Evolutionary conservation across 2,888 invertebrate species (phyloP).

Genomic region (Caenorhabditis sp.): DNA sequence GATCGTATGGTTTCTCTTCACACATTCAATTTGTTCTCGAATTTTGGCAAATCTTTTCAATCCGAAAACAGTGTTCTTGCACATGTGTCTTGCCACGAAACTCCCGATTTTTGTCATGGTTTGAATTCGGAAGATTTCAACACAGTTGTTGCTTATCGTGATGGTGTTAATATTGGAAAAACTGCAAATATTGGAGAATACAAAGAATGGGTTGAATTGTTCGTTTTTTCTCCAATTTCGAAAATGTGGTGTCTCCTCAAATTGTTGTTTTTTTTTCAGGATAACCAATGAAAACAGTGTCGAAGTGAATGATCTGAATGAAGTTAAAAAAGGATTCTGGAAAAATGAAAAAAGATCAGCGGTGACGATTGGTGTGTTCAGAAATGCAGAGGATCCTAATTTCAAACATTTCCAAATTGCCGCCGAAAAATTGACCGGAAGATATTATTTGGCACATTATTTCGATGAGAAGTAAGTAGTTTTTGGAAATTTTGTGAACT

Average conservation of each 20-base stretch:
- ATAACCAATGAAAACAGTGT: slow-evolving; percentile 37
- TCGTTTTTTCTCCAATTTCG: slow-evolving; percentile 1
- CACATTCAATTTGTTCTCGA: slow-evolving; percentile 54
- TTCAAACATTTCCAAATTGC: slow-evolving; percentile 57
- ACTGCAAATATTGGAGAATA: slow-evolving; percentile 62
- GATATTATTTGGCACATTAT: slow-evolving; percentile 57
- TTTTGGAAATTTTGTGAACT: background rate
- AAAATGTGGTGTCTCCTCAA: background rate
- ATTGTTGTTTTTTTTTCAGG: slow-evolving; percentile 33
- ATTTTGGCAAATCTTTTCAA: slow-evolving; percentile 29
- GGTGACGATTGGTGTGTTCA: slow-evolving; percentile 62
- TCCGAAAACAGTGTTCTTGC: slow-evolving; percentile 23
- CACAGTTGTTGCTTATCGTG: slow-evolving; percentile 61
- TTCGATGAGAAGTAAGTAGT: slow-evolving; percentile 41
- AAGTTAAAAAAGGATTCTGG: slow-evolving; percentile 28
- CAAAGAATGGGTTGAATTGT: slow-evolving; percentile 58
- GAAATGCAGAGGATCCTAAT: slow-evolving; percentile 24
- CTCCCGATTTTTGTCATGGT: slow-evolving; percentile 55
- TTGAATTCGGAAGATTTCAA: slow-evolving; percentile 49
- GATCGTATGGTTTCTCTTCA: slow-evolving; percentile 50
- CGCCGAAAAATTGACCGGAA: slow-evolving; percentile 58
- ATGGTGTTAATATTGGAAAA: slow-evolving; percentile 55
- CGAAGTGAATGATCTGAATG: slow-evolving; percentile 11
- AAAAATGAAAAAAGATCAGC: slow-evolving; percentile 30
- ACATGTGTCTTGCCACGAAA: slow-evolving; percentile 57